Base-by-base conservation (phyloP, 2,888 invertebrate genomes). In the Cetonia aurata region DNA sequence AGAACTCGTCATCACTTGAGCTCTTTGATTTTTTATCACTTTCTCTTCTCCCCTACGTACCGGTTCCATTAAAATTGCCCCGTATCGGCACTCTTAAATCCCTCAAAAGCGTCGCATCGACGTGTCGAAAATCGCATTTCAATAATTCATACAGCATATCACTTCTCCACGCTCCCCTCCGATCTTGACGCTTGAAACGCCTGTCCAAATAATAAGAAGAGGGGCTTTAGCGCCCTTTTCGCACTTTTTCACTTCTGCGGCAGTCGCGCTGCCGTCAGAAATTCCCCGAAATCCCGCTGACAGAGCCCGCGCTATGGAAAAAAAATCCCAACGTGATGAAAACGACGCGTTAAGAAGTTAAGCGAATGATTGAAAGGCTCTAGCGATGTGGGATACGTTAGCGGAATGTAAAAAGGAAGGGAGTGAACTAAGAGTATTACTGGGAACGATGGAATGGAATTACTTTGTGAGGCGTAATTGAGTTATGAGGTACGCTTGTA, bases 141-240 rank as follows among this genome's bases (percentile, higher is more conserved):
- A 52, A 65, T 65, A 65, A 65, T 65, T 65, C 62, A 65, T 65
- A 52, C 17, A 25, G 50, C 37, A 12, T 65, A 65, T 65, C 62
- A 41, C 31, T 31, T 31, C 55, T 31, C 48, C 55, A 13, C 55
- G 19, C 57, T 42, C 17, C 15, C 41, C 17, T 17, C 42, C 57
- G 17, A 50, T 52, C 52, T 65, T 50, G 17, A 50, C 50, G 8
- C 13, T 10, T 6, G 15, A 48, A 48, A 15, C 62, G 37, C 62
- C 33, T 37, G 50, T 33, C 62, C 33, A 65, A 50, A 65, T 52
- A 50, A 65, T 65, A 65, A 17, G 52, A 50, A 17, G 62, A 52
- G 48, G 57, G 12, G 46, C 60, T 46, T 42, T 31, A 31, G 62
- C 6, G 50, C 50, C 37, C 50, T 50, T 50, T 41, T 50, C 62